Conservation (phyloP, 2,888 invertebrate species). For the Scelioninae gen. 1 region DNA sequence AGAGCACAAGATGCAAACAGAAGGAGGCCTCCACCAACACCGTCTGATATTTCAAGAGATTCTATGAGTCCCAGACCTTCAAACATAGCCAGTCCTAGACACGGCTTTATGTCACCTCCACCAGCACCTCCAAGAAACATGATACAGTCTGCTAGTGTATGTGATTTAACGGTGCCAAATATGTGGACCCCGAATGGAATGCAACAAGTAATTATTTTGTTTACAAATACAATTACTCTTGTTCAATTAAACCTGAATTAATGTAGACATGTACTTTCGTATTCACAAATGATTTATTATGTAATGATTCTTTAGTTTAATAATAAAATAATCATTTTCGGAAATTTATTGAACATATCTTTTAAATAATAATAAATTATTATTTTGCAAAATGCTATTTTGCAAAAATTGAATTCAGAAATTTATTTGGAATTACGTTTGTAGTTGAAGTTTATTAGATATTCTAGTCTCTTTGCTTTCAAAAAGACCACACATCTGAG, state of each 20-base stretch:
- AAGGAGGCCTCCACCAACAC: constrained; percentile 75
- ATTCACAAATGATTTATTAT: too few species aligned
- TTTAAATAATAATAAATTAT: too few species aligned
- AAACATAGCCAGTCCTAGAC: constrained; percentile 76
- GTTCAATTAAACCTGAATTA: neutral
- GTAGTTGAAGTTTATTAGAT: neutral
- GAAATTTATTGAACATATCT: too few species aligned
- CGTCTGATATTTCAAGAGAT: constrained; percentile 75
- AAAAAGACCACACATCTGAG: neutral
- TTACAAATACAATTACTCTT: neutral
- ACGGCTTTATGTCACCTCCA: constrained; percentile 72
- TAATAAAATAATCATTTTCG: too few species aligned
- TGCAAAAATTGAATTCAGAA: too few species aligned
- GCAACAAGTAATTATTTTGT: constrained; percentile 86
- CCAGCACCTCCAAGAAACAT: constrained; percentile 78
- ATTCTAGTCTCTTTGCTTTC: neutral
- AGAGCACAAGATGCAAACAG: constrained; percentile 85
- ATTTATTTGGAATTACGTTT: too few species aligned
- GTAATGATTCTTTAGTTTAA: too few species aligned
- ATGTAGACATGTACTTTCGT: neutral
- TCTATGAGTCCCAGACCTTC: constrained; percentile 75
- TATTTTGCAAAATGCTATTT: too few species aligned
- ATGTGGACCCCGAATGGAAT: constrained; percentile 83
- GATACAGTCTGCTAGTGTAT: constrained; percentile 82
- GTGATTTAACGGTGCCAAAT: constrained; percentile 79